Base-by-base conservation (phyloP, 2,113 vertebrate genomes). In the Platycercus adscitus region DNA sequence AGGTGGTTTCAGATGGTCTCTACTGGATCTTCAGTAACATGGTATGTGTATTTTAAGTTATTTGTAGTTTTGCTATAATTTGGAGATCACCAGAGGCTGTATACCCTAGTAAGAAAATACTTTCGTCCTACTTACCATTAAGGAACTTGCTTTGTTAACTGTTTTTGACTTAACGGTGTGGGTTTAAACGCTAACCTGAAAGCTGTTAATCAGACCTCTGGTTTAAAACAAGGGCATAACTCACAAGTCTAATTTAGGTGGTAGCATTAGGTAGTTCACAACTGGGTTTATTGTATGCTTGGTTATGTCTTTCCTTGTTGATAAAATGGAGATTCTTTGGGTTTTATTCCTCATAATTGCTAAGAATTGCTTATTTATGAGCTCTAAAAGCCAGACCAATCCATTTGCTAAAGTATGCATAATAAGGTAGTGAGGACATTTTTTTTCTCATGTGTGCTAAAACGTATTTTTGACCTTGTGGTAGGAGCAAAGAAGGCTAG, bases 1-100 rank as follows among this genome's bases (percentile, higher is more conserved):
- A 72, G 83, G 94, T 43, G 0, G 33, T 89, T 93, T 96, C 81
- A 77, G 47, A 69, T 66, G 81, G 63, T 95, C 92, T 92, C 83
- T 93, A 55, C 53, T 89, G 81, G 66, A 72, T 79, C 53, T 95
- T 87, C 63, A 89, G 75, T 86, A 96, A 44, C 43, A 33, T 63
- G 75, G 26, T 63, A 71, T 75, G 44, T 81, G 89, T 89, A 49
- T 84, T 94, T 88, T 60, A 73, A 89, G 43, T 72, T 83, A 72
- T 73, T 95, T 93, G 77, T 91, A 88, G 83, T 91, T 97, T 94
- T 93, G 18, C 49, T 84, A 3, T 89, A 64, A 68, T 69, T 89
- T 85, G 88, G 65, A 89, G 61, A 26, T 93, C 85, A 68, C 91
- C 78, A 90, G 85, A 93, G 88, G 56, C 94, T 80, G 46, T 89